Evolutionary conservation across 2,888 invertebrate species (phyloP).

Genomic region (Fragum sueziense): DNA sequence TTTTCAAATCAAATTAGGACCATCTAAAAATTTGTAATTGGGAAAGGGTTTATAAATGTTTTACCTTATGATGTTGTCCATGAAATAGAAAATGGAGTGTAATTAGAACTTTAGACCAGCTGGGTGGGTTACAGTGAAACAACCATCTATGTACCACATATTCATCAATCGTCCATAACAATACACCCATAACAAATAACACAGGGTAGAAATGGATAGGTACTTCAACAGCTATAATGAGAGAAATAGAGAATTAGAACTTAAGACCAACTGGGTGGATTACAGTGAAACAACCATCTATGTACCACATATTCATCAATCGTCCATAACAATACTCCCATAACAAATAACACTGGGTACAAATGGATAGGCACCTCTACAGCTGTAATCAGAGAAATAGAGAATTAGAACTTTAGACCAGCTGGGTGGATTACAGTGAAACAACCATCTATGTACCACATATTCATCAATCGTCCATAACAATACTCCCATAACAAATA

Average conservation of each 20-base stretch:
- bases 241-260: no score
- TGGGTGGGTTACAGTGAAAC: slow-evolving; percentile 82
- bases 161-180: slow-evolving; percentile 83
- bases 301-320: slow-evolving; percentile 83
- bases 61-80: slow-evolving; percentile 82
- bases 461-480: slow-evolving; percentile 83
- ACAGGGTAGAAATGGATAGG: slow-evolving; percentile 58
- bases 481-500: slow-evolving; percentile 78
- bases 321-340: slow-evolving; percentile 82
- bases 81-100: slow-evolving; percentile 81
- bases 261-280: slow-evolving; percentile 80
- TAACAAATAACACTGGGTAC: slow-evolving; percentile 71
- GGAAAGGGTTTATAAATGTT: no score
- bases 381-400: slow-evolving; percentile 77
- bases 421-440: slow-evolving; percentile 82
- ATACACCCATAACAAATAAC: slow-evolving; percentile 76
- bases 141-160: slow-evolving; percentile 83
- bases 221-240: slow-evolving; percentile 63
- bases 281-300: slow-evolving; percentile 82
- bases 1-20: no score
- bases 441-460: slow-evolving; percentile 83
- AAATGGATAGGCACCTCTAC: slow-evolving; percentile 46
- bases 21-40: no score
- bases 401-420: slow-evolving; percentile 80
- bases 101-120: slow-evolving; percentile 79